Base-by-base conservation (phyloP, 64 coral and sea anemone genomes). In the Catalaphyllia jardinei region DNA sequence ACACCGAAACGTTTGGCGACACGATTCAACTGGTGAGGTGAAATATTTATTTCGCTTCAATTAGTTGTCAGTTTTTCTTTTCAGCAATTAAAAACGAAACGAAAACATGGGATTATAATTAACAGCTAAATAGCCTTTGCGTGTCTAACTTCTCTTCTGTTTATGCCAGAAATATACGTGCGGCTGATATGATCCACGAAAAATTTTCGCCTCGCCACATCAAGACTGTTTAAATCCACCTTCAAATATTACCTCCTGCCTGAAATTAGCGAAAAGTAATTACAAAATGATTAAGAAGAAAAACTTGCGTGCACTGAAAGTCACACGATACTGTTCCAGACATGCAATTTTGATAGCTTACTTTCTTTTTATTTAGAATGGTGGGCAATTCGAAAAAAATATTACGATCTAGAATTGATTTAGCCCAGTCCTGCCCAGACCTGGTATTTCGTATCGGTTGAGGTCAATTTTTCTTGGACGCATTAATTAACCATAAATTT, bases 201-300 rank as follows among this genome's bases (percentile, higher is more conserved):
- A 69, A 71, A 22, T 50, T 16, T 0, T 46, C 22, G 38, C 11
- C 24, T 28, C 14, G n/a, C 62, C 31, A 1, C 22, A 50, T 42
- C 35, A 51, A 52, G 69, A 33, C 33, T 85, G 35, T 83, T 71
- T 46, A 71, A 85, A 85, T 51, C 14, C 22, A n/a, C 24, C 63
- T 28, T 50, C 46, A 19, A 85, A 85, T 52, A 85, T 50, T 69
- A 85, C 35, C 63, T 49, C 81, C 81, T 71, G n/a, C 62, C 62
- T 42, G 33, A 69, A 60, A 25, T 71, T 24, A 10, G 7, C 25
- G 31, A 85, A 85, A 67, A 49, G 14, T 39, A 13, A 12, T 67
- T 15, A 42, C 12, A 78, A 79, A 54, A 29, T 24, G 20, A 71
- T 67, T 71, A 28, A 69, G 24, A 71, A 79, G 4, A 29, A 57